phyloP scores from a whole-genome alignment of 2,888 invertebrate species.

The Elmis aenea region DNA sequence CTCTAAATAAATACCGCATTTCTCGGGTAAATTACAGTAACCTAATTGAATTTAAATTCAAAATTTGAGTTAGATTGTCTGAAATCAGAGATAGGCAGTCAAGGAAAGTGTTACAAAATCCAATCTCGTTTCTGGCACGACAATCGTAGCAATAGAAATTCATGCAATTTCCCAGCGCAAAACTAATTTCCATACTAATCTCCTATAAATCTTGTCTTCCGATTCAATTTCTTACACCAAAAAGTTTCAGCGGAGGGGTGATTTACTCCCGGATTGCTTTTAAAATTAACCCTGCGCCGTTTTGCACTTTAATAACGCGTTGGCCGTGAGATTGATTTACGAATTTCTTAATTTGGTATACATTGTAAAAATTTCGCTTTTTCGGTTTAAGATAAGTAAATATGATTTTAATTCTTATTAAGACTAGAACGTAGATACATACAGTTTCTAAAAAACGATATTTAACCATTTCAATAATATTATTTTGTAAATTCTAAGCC shows the following conservation, averaged over 20 bases:
- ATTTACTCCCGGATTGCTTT: constrained; percentile 8
- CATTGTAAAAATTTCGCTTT: too few species aligned
- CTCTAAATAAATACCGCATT: too few species aligned
- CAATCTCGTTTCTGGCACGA: constrained; percentile 22
- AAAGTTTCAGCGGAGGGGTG: constrained; percentile 21
- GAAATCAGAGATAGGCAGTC: too few species aligned
- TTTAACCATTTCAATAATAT: too few species aligned
- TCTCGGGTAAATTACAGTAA: too few species aligned
- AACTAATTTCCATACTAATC: constrained; percentile 36
- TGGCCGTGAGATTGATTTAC: neutral
- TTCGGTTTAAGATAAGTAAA: too few species aligned
- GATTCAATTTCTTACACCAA: constrained; percentile 33
- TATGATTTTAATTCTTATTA: too few species aligned
- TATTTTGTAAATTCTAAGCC: too few species aligned
- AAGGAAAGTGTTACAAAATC: constrained; percentile 19
- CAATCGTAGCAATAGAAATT: constrained; percentile 24
- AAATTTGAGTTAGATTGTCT: too few species aligned
- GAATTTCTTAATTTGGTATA: neutral
- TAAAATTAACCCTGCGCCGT: neutral
- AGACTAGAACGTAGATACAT: too few species aligned
- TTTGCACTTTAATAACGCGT: neutral
- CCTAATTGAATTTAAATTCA: too few species aligned
- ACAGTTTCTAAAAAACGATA: too few species aligned
- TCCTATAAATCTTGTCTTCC: constrained; percentile 33
- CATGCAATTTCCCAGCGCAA: constrained; percentile 27